Evolutionary conservation across 1,140 invertebrate genomes (phyloP).

Genomic region (Oryzaephilus surinamensis): DNA sequence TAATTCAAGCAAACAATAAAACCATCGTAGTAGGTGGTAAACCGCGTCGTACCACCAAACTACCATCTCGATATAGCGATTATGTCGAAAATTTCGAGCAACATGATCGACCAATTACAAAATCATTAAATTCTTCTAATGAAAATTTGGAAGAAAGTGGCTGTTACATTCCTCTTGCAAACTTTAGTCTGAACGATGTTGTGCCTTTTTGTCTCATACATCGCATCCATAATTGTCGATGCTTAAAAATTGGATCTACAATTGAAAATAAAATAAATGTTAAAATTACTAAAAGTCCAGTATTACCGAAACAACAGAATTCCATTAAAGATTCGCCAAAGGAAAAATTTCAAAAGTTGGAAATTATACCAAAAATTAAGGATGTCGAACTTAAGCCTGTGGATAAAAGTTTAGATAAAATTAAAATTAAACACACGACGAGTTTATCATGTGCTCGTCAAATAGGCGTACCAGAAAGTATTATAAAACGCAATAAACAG

Average conservation of each 20-base stretch:
- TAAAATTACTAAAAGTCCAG: conserved; percentile 2
- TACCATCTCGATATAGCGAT: conserved; percentile 34
- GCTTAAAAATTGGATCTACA: conserved; percentile 10
- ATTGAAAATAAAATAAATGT: neutral
- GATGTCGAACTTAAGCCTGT: conserved; percentile 1
- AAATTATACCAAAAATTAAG: neutral
- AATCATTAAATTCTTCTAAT: conserved; percentile 3
- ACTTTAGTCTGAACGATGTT: conserved; percentile 23
- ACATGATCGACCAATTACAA: too few relatives aligned
- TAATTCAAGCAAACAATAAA: conserved; percentile 35
- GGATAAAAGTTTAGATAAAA: conserved; percentile 1
- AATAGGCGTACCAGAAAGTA: too few relatives aligned
- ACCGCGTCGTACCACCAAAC: conserved; percentile 20
- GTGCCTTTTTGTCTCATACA: conserved; percentile 33
- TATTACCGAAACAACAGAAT: neutral
- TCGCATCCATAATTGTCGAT: conserved; percentile 30
- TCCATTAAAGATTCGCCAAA: too few relatives aligned
- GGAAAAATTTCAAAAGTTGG: too few relatives aligned
- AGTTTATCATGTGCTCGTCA: too few relatives aligned
- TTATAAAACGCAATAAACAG: conserved; percentile 8
- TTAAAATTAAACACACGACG: neutral
- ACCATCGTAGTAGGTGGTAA: conserved; percentile 33
- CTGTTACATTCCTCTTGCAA: conserved; percentile 19
- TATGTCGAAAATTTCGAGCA: too few relatives aligned
- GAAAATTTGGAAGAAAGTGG: conserved; percentile 7